Evolutionary conservation across 2,888 invertebrate species (phyloP), one percentile per base, ranked within the genome.

Genomic region (Drosophila kanekoi): DNA sequence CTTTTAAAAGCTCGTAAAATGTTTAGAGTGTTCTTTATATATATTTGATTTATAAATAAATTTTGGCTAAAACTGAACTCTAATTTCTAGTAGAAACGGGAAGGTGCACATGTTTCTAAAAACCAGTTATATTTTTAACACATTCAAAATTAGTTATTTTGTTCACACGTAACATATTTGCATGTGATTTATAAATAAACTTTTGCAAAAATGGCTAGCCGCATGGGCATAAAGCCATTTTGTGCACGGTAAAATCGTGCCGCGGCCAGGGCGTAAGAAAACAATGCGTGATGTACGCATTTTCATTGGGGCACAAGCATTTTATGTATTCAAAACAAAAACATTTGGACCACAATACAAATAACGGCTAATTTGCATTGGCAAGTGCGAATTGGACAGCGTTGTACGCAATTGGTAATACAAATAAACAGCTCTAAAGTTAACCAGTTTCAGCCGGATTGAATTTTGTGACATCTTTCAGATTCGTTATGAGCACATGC

Each of bases 321-420:
- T 44, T 60, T 5, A 14, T 57, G 16, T 37, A 43, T 48, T 40
- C 16, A 49, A 47, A 54, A 54, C 33, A 37, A 56, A 57, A 48
- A 20, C n/a, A 54, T 6, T 33, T 48, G 8, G 40, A 51, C 28
- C 11, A 62, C 41, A 52, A 44, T 9, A 32, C 18, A 57, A 49
- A 57, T 32, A 62, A 52, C 2, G 44, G 20, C 49, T 38, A 70
- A 74, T 74, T 73, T 54, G 60, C 74, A 67, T 57, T 37, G 66
- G 48, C 43, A 63, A 52, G 72, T 72, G 73, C 20, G 20, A 73
- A 73, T 73, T 73, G 44, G 38, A 23, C 38, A 18, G 11, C 20
- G 16, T 5, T 51, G 37, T n/a, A n/a, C 20, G 23, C 43, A 45
- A 74, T 64, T 70, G 53, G 35, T 57, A 54, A 11, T 6, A 13